Conservation (phyloP, 2,113 vertebrate genomes). For the human region DNA sequence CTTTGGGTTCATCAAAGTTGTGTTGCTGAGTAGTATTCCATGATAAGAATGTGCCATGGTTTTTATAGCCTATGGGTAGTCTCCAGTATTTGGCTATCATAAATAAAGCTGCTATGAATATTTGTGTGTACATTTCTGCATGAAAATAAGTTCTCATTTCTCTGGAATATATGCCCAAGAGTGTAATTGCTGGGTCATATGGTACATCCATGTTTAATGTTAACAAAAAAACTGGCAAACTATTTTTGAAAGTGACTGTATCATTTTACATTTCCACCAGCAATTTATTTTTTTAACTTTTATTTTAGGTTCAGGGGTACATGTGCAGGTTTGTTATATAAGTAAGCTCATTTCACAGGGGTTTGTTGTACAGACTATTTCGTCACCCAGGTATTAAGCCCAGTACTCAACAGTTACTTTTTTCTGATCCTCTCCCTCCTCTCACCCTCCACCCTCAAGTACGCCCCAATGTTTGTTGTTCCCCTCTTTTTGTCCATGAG, state of each 20-base stretch:
- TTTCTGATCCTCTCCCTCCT: too few species aligned
- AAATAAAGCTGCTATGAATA: conserved; percentile 14
- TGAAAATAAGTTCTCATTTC: conserved; percentile 37
- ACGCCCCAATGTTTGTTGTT: too few species aligned
- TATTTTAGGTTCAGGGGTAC: too few species aligned
- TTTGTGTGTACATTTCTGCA: neutral
- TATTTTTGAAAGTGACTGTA: neutral
- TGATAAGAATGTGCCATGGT: neutral
- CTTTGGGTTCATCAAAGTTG: neutral
- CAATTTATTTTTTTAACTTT: neutral
- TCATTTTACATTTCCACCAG: neutral
- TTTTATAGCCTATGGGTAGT: neutral
- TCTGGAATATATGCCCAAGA: neutral
- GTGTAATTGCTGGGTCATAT: neutral
- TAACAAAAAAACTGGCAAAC: conserved; percentile 1
- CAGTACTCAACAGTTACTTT: too few species aligned
- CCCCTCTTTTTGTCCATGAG: too few species aligned
- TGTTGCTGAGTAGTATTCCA: conserved; percentile 19
- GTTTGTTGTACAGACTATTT: too few species aligned
- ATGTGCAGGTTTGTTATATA: too few species aligned
- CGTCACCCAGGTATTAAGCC: too few species aligned
- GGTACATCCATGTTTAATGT: conserved; percentile 18
- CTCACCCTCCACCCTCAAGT: too few species aligned
- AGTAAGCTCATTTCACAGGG: too few species aligned
- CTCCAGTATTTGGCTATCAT: neutral